phyloP scores from a whole-genome alignment of 2,888 invertebrate species.

The Pecten maximus region DNA sequence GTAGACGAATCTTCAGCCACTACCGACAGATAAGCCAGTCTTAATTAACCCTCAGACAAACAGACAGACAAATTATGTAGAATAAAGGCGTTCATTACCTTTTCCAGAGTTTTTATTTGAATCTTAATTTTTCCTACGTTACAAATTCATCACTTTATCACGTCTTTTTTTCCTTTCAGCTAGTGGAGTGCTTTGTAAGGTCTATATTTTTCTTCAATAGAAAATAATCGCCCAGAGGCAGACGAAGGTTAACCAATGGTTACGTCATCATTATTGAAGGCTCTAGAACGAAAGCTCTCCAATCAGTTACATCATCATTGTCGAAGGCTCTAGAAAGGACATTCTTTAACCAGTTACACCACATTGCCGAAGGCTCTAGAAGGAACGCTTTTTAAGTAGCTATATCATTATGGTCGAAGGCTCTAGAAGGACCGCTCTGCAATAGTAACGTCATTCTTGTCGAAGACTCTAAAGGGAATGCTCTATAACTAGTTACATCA shows the following conservation, averaged over 20 bases:
- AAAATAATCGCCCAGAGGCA: neutral
- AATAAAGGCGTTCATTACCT: neutral
- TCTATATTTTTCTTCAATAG: too few species aligned
- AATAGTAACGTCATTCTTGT: too few species aligned
- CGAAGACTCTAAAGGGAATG: too few species aligned
- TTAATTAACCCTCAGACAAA: conserved; percentile 1
- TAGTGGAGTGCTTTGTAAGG: neutral
- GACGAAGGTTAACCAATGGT: conserved; percentile 30
- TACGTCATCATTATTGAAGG: neutral
- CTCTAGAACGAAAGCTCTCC: too few species aligned
- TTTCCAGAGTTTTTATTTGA: neutral
- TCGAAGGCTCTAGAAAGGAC: neutral
- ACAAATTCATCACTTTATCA: neutral
- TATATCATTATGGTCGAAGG: too few species aligned
- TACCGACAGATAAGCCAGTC: neutral
- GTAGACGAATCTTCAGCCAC: neutral
- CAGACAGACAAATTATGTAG: conserved; percentile 30
- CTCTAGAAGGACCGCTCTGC: too few species aligned
- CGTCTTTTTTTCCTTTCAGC: neutral
- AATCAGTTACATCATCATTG: neutral
- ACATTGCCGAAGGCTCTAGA: too few species aligned
- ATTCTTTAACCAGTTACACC: too few species aligned
- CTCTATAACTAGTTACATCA: neutral
- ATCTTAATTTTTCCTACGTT: conserved; percentile 1
- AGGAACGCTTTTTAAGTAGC: too few species aligned